phyloP scores from a whole-genome alignment of 2,113 vertebrate species.

The Carlito syrichta region DNA sequence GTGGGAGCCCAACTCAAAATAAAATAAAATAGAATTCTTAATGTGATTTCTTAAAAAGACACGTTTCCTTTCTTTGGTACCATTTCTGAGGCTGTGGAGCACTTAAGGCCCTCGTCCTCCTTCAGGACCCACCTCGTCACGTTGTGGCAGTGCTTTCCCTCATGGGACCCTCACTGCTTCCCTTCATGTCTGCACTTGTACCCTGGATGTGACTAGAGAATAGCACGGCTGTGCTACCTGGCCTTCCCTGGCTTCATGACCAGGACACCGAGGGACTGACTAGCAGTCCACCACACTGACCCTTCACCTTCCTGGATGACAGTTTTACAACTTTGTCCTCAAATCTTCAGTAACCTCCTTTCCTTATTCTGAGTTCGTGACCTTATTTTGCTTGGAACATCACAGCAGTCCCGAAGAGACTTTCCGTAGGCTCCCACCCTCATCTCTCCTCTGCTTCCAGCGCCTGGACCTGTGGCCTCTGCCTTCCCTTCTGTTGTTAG shows the following conservation, averaged over 20 bases:
- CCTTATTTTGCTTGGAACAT: neutral
- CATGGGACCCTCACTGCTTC: neutral
- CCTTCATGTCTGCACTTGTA: too few relatives aligned
- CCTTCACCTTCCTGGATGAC: neutral
- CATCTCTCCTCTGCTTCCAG: neutral
- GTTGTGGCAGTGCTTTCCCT: neutral
- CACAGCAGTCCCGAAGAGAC: neutral
- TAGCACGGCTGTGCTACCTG: neutral
- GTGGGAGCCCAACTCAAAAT: too few relatives aligned
- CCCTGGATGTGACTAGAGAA: neutral
- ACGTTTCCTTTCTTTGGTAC: neutral
- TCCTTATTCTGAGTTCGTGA: neutral
- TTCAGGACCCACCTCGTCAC: neutral
- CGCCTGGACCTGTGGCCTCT: neutral
- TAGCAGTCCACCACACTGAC: neutral
- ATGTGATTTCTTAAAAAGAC: neutral
- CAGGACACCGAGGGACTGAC: neutral
- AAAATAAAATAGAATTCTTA: too few relatives aligned
- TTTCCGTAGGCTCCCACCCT: neutral
- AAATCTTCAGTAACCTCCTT: neutral
- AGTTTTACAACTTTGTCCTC: neutral
- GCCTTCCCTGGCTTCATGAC: too few relatives aligned
- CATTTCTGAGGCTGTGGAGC: neutral
- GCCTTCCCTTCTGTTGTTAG: neutral
- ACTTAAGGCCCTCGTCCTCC: neutral